A percentile compares a stretch with the other conserved stretches of the same genome.
These are phyloP conservation scores for Porites lobata DNA, from an alignment of 92 coral and sea anemone species.

Conservation along the genomic window DNA sequence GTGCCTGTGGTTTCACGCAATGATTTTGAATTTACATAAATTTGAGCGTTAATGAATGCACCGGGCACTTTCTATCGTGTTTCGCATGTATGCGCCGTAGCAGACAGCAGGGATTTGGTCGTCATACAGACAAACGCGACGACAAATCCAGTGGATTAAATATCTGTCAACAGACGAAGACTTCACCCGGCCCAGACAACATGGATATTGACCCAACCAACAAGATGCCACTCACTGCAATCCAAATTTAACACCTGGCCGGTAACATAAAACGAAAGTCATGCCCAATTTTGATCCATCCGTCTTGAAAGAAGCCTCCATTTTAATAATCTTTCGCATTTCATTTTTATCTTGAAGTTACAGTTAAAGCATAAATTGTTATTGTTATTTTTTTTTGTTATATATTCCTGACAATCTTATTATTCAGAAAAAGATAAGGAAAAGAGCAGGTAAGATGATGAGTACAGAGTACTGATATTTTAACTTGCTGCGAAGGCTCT, in stretches of 20 bases:
- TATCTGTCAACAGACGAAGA: background rate
- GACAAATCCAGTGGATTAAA: no score
- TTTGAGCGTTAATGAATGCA: conserved; percentile 41
- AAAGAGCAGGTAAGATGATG: no score
- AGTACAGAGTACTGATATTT: no score
- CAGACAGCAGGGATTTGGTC: background rate
- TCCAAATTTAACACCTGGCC: background rate
- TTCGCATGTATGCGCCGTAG: conserved; percentile 19
- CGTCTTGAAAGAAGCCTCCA: no score
- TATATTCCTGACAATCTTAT: no score
- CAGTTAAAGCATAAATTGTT: no score
- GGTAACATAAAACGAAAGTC: conserved; percentile 17
- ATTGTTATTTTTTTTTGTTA: no score
- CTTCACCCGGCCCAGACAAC: conserved; percentile 26
- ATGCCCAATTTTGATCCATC: no score
- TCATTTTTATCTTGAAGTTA: no score
- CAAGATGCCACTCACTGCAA: background rate
- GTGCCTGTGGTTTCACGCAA: conserved; percentile 41
- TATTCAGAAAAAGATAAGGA: no score
- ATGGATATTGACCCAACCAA: background rate
- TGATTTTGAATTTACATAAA: conserved; percentile 27
- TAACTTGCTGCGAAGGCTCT: no score
- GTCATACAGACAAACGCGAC: background rate
- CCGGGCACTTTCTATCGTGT: background rate
- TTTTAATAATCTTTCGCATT: no score